phyloP scores from a whole-genome alignment of 2,113 vertebrate genomes.

The Rhabdornis inornatus region DNA sequence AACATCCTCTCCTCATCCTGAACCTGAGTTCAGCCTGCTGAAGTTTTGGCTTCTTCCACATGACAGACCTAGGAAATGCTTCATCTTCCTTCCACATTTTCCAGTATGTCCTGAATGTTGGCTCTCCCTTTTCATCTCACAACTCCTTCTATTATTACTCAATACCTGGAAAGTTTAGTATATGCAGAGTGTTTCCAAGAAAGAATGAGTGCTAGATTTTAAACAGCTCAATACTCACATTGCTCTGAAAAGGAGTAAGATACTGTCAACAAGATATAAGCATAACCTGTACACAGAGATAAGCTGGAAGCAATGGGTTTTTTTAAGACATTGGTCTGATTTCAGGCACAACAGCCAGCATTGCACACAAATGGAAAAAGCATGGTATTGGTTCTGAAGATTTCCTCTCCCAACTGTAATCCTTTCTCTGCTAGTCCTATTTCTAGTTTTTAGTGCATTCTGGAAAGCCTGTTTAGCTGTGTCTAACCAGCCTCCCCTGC shows the following conservation, averaged over 20 bases:
- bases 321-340: background rate
- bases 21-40: background rate
- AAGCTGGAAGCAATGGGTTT: background rate
- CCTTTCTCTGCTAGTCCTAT: background rate
- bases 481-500: background rate
- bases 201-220: background rate
- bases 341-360: background rate
- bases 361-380: background rate
- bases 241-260: background rate
- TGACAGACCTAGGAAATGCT: background rate
- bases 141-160: background rate
- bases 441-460: background rate
- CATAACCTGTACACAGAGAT: background rate
- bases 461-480: background rate
- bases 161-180: background rate
- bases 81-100: background rate
- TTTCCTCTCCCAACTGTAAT: background rate
- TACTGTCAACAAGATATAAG: background rate
- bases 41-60: background rate
- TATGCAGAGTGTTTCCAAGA: background rate
- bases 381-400: background rate
- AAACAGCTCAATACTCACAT: background rate
- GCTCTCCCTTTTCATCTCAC: background rate
- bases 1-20: background rate
- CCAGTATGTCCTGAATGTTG: background rate